Conservation (phyloP, 2,113 vertebrate species). For the Perccottus glenii region DNA sequence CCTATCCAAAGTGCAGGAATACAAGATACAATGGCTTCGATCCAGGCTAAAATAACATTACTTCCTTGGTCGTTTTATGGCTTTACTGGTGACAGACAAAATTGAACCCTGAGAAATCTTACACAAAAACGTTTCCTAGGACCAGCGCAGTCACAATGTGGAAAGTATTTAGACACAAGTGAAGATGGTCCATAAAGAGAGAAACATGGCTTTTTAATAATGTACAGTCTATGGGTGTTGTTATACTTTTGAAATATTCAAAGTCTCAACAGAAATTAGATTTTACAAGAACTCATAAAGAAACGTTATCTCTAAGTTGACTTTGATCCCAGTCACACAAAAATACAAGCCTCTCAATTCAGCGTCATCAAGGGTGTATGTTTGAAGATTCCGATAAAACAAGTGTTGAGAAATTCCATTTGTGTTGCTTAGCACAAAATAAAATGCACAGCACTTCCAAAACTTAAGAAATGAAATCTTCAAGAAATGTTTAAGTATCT, state of each 20-base stretch:
- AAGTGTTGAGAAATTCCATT: no score
- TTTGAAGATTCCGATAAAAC: conserved; percentile 28
- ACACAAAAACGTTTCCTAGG: neutral
- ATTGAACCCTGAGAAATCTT: neutral
- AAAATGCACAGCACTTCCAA: no score
- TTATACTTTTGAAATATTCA: neutral
- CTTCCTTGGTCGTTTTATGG: conserved; percentile 24
- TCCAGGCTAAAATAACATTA: conserved; percentile 17
- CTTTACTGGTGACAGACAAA: conserved; percentile 17
- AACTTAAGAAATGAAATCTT: no score
- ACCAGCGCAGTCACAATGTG: no score
- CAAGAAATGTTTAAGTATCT: no score
- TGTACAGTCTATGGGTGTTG: neutral
- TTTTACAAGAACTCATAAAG: conserved; percentile 1
- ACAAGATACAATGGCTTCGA: neutral
- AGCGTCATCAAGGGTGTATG: conserved; percentile 8
- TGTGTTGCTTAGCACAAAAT: no score
- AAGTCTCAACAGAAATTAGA: neutral
- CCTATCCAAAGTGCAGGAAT: neutral
- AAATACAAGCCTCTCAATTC: neutral
- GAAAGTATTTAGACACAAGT: no score
- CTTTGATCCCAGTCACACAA: conserved; percentile 30
- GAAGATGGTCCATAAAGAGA: no score
- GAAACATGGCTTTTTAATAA: neutral
- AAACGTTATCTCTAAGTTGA: conserved; percentile 16